Evolutionary conservation across 2,797 vertebrate species (phyloP).

Genomic region (Spinibarbus caldwelli): DNA sequence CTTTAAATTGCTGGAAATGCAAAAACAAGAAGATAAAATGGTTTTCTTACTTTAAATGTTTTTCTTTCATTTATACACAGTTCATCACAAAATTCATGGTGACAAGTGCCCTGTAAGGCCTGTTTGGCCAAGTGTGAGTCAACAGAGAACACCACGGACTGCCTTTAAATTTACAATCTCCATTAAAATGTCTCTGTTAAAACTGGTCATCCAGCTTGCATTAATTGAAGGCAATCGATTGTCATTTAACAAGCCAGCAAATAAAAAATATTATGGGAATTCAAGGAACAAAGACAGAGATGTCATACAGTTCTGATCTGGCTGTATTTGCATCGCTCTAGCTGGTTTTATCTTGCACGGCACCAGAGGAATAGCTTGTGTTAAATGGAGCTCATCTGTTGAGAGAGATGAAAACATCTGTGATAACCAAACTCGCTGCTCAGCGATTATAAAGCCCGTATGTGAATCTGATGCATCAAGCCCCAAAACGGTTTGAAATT

Average conservation of each 20-base stretch:
- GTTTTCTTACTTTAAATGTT: not conserved
- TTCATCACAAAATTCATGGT: constrained; percentile 3
- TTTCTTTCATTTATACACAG: not conserved
- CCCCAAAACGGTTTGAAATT: constrained; percentile 24
- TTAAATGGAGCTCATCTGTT: constrained; percentile 46
- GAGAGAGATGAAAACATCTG: constrained; percentile 41
- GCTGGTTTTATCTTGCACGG: not conserved
- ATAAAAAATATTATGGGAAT: constrained; percentile 19
- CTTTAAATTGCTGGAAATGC: not conserved
- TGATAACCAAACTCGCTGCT: constrained; percentile 41
- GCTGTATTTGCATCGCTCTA: not conserved
- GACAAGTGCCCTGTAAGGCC: constrained; percentile 2
- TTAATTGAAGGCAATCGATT: constrained; percentile 1
- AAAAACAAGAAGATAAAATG: constrained; percentile 11
- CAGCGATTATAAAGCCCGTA: constrained; percentile 19
- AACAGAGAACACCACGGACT: not conserved
- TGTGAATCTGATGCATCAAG: constrained; percentile 20
- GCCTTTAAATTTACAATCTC: constrained; percentile 30
- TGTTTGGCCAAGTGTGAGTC: constrained; percentile 11
- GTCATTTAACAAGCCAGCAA: constrained; percentile 24
- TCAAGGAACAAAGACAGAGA: constrained; percentile 9
- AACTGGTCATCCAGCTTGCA: not conserved
- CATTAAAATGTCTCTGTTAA: constrained; percentile 42
- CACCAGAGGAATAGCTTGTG: constrained; percentile 24
- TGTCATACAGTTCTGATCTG: not conserved